Evolutionary conservation across 2,888 invertebrate genomes (phyloP).

Genomic region (Entomobrya multifasciata): DNA sequence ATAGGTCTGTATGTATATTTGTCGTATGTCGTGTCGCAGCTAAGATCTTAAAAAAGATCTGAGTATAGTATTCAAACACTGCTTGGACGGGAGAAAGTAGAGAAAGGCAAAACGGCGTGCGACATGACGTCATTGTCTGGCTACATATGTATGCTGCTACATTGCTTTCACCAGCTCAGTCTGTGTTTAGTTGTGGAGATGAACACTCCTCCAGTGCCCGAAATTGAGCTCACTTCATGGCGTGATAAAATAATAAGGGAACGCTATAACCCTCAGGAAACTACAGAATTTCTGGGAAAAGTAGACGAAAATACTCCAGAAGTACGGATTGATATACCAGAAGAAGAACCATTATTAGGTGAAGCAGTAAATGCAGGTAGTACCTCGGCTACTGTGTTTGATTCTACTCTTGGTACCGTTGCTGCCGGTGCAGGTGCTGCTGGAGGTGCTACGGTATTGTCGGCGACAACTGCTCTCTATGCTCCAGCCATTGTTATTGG

Average conservation of each 20-base stretch:
- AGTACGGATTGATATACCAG: not conserved
- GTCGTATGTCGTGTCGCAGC: too few relatives aligned
- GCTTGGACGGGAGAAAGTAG: too few relatives aligned
- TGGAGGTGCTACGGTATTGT: not conserved
- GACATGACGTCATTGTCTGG: too few relatives aligned
- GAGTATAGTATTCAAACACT: too few relatives aligned
- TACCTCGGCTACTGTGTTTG: not conserved
- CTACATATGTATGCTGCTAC: too few relatives aligned
- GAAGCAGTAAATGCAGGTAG: not conserved
- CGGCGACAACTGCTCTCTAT: constrained; percentile 1
- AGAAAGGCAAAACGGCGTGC: too few relatives aligned
- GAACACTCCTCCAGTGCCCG: not conserved
- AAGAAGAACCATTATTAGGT: not conserved
- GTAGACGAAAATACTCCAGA: not conserved
- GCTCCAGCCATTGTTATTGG: constrained; percentile 1
- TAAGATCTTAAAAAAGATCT: too few relatives aligned
- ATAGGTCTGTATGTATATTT: too few relatives aligned
- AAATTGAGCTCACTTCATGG: not conserved
- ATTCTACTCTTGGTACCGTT: not conserved
- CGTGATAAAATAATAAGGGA: not conserved
- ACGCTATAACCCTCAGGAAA: not conserved
- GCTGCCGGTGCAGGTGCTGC: constrained; percentile 12
- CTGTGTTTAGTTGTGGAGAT: not conserved
- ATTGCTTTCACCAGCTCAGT: too few relatives aligned
- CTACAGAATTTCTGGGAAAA: not conserved